A percentile compares a stretch with the other conserved stretches of the same genome.
Evolutionary conservation across 2,113 vertebrate species (phyloP).

Genomic region (Pangasianodon gigas): DNA sequence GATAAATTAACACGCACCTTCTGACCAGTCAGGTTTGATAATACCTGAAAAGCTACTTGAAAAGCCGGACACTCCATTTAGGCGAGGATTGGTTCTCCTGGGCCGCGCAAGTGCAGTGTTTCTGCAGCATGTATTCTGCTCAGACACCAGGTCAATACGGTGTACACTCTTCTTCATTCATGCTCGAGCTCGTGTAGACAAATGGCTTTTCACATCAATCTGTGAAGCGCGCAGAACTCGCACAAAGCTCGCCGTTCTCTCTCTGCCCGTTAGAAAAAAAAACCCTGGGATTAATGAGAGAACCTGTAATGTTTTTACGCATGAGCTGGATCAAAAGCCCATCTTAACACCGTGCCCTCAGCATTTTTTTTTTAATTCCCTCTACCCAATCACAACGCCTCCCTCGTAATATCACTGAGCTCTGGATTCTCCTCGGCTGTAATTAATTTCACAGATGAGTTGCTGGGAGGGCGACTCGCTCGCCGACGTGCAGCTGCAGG

Average conservation of each 20-base stretch:
- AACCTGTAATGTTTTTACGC: constrained; percentile 40
- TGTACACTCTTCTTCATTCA: neutral
- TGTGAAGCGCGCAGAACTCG: neutral
- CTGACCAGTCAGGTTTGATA: neutral
- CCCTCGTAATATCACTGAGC: constrained; percentile 4
- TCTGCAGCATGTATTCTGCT: neutral
- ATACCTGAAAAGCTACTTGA: neutral
- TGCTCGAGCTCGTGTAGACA: neutral
- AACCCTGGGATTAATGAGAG: constrained; percentile 41
- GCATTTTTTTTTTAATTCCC: neutral
- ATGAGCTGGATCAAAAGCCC: constrained; percentile 29
- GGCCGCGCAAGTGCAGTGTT: too few relatives aligned
- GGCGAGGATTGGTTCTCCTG: neutral
- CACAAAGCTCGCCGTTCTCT: neutral
- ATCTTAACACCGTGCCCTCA: neutral
- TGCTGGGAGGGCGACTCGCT: constrained; percentile 26
- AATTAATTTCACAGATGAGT: constrained; percentile 58
- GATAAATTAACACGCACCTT: neutral
- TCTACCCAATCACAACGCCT: neutral
- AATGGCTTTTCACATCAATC: neutral
- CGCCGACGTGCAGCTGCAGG: neutral
- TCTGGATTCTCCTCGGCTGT: constrained; percentile 4
- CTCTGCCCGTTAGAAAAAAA: too few relatives aligned
- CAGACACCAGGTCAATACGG: too few relatives aligned
- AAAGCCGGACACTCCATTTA: neutral